These are phyloP conservation scores for Helicoverpa assulta DNA, from an alignment of 2,888 invertebrate genomes.

Conservation along the genomic window DNA sequence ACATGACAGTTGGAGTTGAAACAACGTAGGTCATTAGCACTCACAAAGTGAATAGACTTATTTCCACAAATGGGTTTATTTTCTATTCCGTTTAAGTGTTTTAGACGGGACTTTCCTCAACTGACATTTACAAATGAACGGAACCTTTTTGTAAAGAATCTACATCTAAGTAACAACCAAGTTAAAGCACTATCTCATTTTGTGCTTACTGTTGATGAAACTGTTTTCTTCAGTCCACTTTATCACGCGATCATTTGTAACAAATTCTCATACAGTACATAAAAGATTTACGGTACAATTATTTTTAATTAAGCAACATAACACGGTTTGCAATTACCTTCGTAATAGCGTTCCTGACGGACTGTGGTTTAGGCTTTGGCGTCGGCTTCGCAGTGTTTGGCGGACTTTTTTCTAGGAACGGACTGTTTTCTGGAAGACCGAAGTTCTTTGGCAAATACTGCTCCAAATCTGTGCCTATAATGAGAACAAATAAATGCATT, in stretches of 20 bases:
- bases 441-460: constrained; percentile 91
- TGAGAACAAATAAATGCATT: constrained; percentile 40
- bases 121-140: constrained; percentile 40
- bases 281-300: constrained; percentile 13
- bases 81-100: constrained; percentile 24
- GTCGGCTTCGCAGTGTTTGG: constrained; percentile 83
- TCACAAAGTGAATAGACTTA: constrained; percentile 42
- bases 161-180: constrained; percentile 1
- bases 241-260: constrained; percentile 25
- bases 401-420: constrained; percentile 87
- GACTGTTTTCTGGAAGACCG: constrained; percentile 90
- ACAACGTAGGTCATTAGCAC: constrained; percentile 42
- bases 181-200: constrained; percentile 6
- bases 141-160: neutral
- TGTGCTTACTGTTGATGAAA: constrained; percentile 12
- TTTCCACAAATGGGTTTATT: constrained; percentile 35
- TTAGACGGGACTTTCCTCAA: constrained; percentile 23
- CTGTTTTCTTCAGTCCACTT: constrained; percentile 11
- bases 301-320: constrained; percentile 12
- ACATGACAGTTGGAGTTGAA: constrained; percentile 51
- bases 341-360: constrained; percentile 77
- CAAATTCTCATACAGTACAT: constrained; percentile 13
- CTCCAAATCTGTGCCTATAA: constrained; percentile 91
- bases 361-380: constrained; percentile 79
- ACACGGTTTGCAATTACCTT: constrained; percentile 73